Base-by-base conservation (phyloP, 2,113 vertebrate genomes). In the Arvicanthis niloticus region DNA sequence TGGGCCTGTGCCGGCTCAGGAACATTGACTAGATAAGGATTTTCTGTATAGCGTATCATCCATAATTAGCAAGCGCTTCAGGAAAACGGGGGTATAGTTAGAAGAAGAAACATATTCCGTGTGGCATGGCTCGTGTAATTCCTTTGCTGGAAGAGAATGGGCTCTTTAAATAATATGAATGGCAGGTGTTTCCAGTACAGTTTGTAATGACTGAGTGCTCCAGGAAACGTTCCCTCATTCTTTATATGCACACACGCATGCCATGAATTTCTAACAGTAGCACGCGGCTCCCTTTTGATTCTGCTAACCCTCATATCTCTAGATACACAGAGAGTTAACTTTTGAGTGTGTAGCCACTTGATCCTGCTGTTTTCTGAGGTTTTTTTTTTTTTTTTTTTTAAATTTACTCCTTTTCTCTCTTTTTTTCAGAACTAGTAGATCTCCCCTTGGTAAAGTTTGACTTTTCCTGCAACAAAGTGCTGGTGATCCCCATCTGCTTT, bases 381-480 rank as follows among this genome's bases (percentile, higher is more conserved):
- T 98, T 21, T 60, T 97, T 51, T 84, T 86, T 93, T 4, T 26
- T n/a, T 53, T 95, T 29, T 40, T 60, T 37, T 67, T 65, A 34
- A 16, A 9, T 31, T 45, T 42, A 15, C 26, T 53, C n/a, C 5
- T 26, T 31, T 81, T 26, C 75, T 58, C 86, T 40, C 85, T 98
- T 68, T 56, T 56, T 88, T 98, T 94, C 98, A 99, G 99, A 99
- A 97, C 98, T 99, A 97, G 99, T 99, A 75, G 99, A 99, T 53
- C 99, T 99, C 96, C 99, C 99, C 85, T 98, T 99, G 99, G 99
- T 99, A 87, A 99, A 99, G 98, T 99, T 99, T 40, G 99, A 99
- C 98, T 99, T 99, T 98, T 99, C 99, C 98, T 99, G 99, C 98
- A 99, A 99, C 99, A 99, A 99, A 98, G 99, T 99, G 94, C 99